Evolutionary conservation across 2,113 vertebrate genomes (phyloP).

Genomic region (Epinephelus fuscoguttatus): DNA sequence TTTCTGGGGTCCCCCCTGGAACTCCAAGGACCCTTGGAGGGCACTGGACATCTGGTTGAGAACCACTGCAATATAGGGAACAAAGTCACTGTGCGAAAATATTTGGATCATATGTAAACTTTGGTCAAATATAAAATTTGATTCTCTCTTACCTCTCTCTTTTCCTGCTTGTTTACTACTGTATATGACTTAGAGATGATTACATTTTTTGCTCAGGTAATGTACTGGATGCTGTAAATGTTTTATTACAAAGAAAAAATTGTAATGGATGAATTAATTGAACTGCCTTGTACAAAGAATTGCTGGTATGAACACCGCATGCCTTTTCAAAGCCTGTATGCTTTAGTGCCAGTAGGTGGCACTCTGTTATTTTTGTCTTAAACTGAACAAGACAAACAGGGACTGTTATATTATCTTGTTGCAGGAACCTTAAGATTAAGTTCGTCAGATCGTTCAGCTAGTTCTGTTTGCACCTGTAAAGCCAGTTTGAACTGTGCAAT

Average conservation of each 20-base stretch:
- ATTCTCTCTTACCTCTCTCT: constrained; percentile 16
- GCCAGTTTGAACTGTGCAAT: constrained; percentile 58
- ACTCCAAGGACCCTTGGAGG: no score
- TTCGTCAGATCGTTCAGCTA: neutral
- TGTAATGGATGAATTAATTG: neutral
- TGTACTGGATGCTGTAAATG: constrained; percentile 42
- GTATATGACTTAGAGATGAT: constrained; percentile 44
- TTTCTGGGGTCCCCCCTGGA: no score
- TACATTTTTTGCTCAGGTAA: constrained; percentile 71
- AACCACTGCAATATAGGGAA: neutral
- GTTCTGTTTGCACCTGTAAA: constrained; percentile 26
- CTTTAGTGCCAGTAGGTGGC: constrained; percentile 59
- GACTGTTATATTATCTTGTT: neutral
- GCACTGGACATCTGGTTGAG: no score
- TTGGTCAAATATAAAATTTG: constrained; percentile 5
- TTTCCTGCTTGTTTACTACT: constrained; percentile 51
- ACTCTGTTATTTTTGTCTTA: constrained; percentile 13
- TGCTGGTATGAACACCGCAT: constrained; percentile 17
- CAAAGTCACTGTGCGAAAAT: constrained; percentile 31
- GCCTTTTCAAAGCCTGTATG: constrained; percentile 29
- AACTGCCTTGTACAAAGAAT: constrained; percentile 11
- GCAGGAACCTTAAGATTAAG: neutral
- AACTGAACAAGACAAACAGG: constrained; percentile 2
- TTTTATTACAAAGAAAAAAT: constrained; percentile 26
- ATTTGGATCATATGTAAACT: constrained; percentile 8